Evolutionary conservation across 2,888 invertebrate genomes (phyloP), one percentile per base, ranked within the genome.

Genomic region (Catocala fraxini): DNA sequence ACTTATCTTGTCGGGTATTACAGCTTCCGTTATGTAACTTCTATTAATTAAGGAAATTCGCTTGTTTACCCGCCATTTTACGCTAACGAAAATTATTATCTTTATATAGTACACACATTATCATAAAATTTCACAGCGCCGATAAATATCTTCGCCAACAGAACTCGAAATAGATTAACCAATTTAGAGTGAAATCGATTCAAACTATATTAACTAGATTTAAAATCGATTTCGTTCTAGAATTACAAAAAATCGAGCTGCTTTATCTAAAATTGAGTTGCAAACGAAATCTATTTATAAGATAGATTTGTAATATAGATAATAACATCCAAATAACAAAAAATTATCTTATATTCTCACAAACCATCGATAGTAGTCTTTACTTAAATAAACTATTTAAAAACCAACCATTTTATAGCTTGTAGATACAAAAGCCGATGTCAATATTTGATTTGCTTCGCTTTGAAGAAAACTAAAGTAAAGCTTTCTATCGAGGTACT

Each of bases 401-500:
- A 55, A 11, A 15, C 5, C 15, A 13, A 56, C 12, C 10, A 12
- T 56, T 61, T 52, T 47, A n/a, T 45, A 51, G 61, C 57, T 63
- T 51, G 42, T 48, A n/a, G 41, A 51, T 52, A 59, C 72, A 65
- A 49, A 43, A 59, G 39, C 52, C 55, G 55, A 53, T 56, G 70
- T 63, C 51, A 71, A 65, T 65, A 71, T 72, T 71, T 62, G 59
- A 68, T 59, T 65, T 72, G 46, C 51, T 47, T 25, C 59, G 49
- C 47, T 49, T 42, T 35, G 51, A 55, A 58, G 57, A 56, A 35
- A 65, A 62, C 59, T 49, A 57, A 59, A 64, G 34, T 60, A 64
- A 68, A 72, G 58, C 61, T 65, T 46, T 49, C 59, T 49, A 47
- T 55, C 48, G 43, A 33, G 51, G 43, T 60, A 59, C 46, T 56